A percentile compares a stretch with the other conserved stretches of the same genome.
Conservation (phyloP, 2,113 vertebrate genomes). For the Cochlearius cochlearius region DNA sequence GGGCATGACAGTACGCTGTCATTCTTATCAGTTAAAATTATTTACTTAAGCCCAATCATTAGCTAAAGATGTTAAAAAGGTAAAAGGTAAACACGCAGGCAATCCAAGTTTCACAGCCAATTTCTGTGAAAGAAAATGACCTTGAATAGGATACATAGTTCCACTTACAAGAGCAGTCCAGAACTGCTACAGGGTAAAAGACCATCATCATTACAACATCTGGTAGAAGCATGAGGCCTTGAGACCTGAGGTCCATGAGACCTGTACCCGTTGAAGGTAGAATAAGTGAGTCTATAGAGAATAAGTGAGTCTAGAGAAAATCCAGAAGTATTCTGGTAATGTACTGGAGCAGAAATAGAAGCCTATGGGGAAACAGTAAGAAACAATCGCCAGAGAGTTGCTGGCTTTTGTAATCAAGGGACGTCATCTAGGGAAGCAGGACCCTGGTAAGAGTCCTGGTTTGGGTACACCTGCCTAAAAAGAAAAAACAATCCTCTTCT, state of each 20-base stretch:
- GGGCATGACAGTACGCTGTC: neutral
- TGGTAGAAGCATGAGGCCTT: neutral
- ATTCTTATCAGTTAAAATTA: neutral
- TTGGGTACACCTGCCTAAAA: neutral
- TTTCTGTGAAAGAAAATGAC: neutral
- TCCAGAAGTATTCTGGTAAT: neutral
- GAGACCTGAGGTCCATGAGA: neutral
- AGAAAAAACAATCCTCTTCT: neutral
- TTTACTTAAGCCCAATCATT: neutral
- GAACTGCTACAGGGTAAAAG: neutral
- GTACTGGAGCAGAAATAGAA: neutral
- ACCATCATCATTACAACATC: neutral
- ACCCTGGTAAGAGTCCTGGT: neutral
- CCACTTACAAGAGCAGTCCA: neutral
- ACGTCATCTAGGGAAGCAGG: neutral
- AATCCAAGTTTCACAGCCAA: neutral
- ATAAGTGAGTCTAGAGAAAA: neutral
- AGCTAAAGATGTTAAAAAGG: neutral
- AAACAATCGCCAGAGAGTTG: neutral
- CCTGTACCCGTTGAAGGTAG: neutral
- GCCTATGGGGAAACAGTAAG: neutral
- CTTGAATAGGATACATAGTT: neutral
- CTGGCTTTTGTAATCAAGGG: neutral
- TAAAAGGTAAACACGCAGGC: neutral
- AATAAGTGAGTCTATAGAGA: neutral